Conservation (phyloP, 2,888 invertebrate genomes). For the Ametastegia equiseti region DNA sequence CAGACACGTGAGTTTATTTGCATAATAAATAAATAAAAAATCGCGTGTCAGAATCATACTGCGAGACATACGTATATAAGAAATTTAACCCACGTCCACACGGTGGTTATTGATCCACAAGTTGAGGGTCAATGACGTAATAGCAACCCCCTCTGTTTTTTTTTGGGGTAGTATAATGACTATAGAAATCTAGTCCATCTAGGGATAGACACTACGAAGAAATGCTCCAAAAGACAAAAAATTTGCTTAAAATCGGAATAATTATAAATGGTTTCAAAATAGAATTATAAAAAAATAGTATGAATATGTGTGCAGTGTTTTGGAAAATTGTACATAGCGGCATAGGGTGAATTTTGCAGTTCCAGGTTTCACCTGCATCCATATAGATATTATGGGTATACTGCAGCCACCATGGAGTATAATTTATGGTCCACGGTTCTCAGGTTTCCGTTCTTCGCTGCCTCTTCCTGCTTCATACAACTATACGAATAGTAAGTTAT, state of each 20-base stretch:
- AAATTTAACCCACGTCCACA: neutral
- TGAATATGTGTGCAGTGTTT: neutral
- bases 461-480: too few species aligned
- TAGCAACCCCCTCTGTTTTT: too few species aligned
- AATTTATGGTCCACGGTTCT: conserved; percentile 24
- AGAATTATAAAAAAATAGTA: neutral
- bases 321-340: too few species aligned
- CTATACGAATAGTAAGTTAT: too few species aligned
- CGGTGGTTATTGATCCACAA: conserved; percentile 15
- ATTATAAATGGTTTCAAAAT: too few species aligned
- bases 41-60: too few species aligned
- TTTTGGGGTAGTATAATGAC: conserved; percentile 1
- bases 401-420: too few species aligned
- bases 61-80: neutral
- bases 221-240: neutral
- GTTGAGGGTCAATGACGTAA: conserved; percentile 30
- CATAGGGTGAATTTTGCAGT: too few species aligned
- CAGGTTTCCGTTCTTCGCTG: conserved; percentile 6
- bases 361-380: too few species aligned
- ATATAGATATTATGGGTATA: too few species aligned
- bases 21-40: neutral
- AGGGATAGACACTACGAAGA: neutral
- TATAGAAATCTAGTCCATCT: neutral
- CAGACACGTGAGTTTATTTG: too few species aligned
- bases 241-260: too few species aligned